A percentile compares a stretch with the other conserved stretches of the same genome.
These are phyloP conservation scores for Ypsolopha sequella DNA, from an alignment of 2,888 invertebrate species.

Conservation along the genomic window DNA sequence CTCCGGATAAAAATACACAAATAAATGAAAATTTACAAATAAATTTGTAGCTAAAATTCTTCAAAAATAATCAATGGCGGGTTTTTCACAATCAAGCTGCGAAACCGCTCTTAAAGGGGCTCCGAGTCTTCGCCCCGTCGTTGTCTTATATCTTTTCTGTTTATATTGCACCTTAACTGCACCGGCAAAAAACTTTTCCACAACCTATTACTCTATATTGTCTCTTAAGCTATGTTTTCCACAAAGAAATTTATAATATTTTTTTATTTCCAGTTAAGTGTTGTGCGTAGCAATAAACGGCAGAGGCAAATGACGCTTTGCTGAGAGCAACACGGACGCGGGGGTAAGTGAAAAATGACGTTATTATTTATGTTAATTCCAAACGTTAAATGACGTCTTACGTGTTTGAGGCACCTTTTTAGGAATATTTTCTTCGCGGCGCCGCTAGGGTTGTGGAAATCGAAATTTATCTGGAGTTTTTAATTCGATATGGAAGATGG, in stretches of 20 bases:
- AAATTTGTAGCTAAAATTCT: too few species aligned
- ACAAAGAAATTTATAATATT: slow-evolving; percentile 50
- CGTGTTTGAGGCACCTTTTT: slow-evolving; percentile 46
- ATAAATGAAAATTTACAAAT: too few species aligned
- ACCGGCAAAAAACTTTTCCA: neutral
- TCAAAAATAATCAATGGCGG: too few species aligned
- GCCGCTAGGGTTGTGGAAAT: slow-evolving; percentile 22
- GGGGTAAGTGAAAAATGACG: slow-evolving; percentile 46
- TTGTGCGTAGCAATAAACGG: slow-evolving; percentile 48
- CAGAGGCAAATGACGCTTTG: slow-evolving; percentile 48
- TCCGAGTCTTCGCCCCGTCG: too few species aligned
- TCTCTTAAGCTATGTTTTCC: neutral
- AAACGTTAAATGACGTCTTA: slow-evolving; percentile 61
- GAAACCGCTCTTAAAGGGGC: too few species aligned
- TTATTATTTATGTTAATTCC: slow-evolving; percentile 71
- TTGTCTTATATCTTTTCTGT: too few species aligned
- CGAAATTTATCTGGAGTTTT: neutral
- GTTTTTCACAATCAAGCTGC: too few species aligned
- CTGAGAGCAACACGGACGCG: slow-evolving; percentile 11
- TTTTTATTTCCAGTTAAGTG: slow-evolving; percentile 60
- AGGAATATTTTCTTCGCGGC: slow-evolving; percentile 14
- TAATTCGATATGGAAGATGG: neutral
- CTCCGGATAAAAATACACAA: too few species aligned
- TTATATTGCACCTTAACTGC: too few species aligned
- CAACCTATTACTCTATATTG: neutral